A percentile compares a stretch with the other conserved stretches of the same genome.
phyloP scores from a whole-genome alignment of 1,140 invertebrate genomes.

The Zophobas atratus region DNA sequence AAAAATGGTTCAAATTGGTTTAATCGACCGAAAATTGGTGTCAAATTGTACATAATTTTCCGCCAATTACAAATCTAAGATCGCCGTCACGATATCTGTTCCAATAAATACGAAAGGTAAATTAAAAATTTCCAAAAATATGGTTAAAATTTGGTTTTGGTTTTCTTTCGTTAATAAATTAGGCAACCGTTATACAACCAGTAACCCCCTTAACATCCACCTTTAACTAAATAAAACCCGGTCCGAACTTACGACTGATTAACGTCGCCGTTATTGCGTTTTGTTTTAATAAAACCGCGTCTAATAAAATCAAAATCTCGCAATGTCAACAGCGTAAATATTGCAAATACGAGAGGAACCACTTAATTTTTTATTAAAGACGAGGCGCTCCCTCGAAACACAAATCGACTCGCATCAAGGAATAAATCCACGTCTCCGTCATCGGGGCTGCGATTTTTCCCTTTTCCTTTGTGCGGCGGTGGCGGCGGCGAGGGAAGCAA shows the following conservation, averaged over 20 bases:
- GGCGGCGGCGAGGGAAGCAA: constrained; percentile 6
- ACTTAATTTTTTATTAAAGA: constrained; percentile 35
- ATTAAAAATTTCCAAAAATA: too few relatives aligned
- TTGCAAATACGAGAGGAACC: constrained; percentile 5
- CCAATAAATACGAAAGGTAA: too few relatives aligned
- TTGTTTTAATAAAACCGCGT: constrained; percentile 20
- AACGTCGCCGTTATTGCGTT: background rate
- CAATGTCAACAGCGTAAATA: constrained; percentile 26
- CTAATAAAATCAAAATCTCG: background rate
- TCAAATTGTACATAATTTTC: too few relatives aligned
- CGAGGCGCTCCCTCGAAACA: background rate
- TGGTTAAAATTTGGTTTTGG: too few relatives aligned
- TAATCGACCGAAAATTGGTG: too few relatives aligned
- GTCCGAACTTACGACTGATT: background rate
- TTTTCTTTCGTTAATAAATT: too few relatives aligned
- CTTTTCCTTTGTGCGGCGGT: background rate
- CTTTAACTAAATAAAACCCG: too few relatives aligned
- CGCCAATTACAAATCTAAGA: too few relatives aligned
- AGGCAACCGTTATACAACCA: too few relatives aligned
- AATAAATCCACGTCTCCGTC: constrained; percentile 7
- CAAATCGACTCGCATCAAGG: constrained; percentile 1
- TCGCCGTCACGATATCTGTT: too few relatives aligned
- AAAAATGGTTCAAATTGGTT: too few relatives aligned
- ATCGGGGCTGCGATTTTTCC: background rate
- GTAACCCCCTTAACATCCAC: too few relatives aligned